These are phyloP conservation scores for Centropus unirufus DNA, from an alignment of 2,113 vertebrate species.

Conservation along the genomic window DNA sequence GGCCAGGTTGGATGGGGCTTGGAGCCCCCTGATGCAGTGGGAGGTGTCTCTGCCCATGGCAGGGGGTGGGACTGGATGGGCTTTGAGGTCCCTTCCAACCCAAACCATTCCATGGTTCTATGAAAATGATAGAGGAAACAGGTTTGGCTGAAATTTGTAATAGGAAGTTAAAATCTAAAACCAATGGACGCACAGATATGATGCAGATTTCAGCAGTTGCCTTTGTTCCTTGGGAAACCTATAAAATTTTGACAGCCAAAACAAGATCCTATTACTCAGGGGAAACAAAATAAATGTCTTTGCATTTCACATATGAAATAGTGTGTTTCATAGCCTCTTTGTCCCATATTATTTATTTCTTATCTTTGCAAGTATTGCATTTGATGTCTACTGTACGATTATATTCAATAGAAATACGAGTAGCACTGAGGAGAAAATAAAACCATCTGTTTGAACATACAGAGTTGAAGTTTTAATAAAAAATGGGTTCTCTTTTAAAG, in stretches of 20 bases:
- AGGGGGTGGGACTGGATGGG: no score
- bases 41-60: no score
- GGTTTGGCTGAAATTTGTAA: background rate
- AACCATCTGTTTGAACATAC: slow-evolving; percentile 30
- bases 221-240: slow-evolving; percentile 11
- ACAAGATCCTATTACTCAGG: slow-evolving; percentile 7
- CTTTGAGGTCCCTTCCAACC: no score
- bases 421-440: slow-evolving; percentile 39
- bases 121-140: background rate
- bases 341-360: slow-evolving; percentile 54
- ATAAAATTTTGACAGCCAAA: slow-evolving; percentile 21
- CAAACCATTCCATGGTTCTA: no score
- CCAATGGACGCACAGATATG: background rate
- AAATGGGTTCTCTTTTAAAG: slow-evolving; percentile 16
- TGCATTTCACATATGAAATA: slow-evolving; percentile 44
- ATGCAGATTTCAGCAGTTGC: background rate
- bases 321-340: slow-evolving; percentile 52
- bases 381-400: slow-evolving; percentile 46
- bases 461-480: slow-evolving; percentile 44
- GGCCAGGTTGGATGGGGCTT: no score
- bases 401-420: slow-evolving; percentile 23
- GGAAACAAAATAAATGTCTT: slow-evolving; percentile 49
- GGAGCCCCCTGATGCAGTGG: no score
- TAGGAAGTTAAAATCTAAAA: background rate
- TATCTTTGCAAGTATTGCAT: slow-evolving; percentile 16